Evolutionary conservation across 2,113 vertebrate species (phyloP).

Genomic region (Uria aalge): DNA sequence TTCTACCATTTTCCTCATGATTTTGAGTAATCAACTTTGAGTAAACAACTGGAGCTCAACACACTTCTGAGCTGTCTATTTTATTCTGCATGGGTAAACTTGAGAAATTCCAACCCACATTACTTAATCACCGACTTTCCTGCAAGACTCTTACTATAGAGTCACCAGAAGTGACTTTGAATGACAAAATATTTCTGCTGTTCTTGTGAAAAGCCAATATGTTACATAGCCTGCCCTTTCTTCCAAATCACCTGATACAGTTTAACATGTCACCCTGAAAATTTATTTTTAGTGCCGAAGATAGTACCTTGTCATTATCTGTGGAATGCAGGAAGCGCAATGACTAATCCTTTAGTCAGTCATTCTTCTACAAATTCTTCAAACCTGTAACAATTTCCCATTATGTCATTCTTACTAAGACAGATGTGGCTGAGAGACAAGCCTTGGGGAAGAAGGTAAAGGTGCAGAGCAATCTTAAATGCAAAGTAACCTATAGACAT

Average conservation of each 20-base stretch:
- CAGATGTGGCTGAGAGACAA: constrained; percentile 19
- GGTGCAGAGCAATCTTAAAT: not conserved
- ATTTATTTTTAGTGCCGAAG: not conserved
- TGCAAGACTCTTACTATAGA: not conserved
- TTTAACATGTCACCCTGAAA: not conserved
- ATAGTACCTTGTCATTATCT: not conserved
- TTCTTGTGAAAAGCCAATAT: not conserved
- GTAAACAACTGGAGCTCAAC: not conserved
- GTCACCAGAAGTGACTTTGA: not conserved
- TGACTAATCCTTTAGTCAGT: constrained; percentile 28
- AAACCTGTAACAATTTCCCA: constrained; percentile 38
- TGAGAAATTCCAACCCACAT: not conserved
- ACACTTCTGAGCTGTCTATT: not conserved
- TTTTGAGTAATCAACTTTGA: not conserved
- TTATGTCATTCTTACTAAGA: constrained; percentile 58
- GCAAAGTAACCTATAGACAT: not conserved
- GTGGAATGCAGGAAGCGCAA: not conserved
- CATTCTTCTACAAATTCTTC: constrained; percentile 30
- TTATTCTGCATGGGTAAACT: not conserved
- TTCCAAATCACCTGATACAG: not conserved
- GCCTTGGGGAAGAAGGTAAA: not conserved
- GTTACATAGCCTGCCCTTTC: not conserved
- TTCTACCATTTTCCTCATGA: not conserved
- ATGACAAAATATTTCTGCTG: not conserved
- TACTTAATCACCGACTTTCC: not conserved